phyloP scores from a whole-genome alignment of 2,113 vertebrate genomes.

The Phrynosoma blainvillii region DNA sequence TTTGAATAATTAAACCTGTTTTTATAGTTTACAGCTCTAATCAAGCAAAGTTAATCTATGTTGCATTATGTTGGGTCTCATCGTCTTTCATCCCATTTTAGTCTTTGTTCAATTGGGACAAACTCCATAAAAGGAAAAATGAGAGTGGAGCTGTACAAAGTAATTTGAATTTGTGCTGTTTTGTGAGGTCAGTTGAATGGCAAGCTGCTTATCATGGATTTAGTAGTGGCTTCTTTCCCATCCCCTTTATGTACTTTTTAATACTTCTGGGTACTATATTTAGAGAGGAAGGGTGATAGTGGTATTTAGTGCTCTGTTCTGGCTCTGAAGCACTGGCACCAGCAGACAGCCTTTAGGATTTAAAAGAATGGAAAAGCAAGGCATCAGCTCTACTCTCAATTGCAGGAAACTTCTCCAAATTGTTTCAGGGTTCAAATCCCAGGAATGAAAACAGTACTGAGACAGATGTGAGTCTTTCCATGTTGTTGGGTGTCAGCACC shows the following conservation, averaged over 20 bases:
- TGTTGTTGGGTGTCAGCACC: not conserved
- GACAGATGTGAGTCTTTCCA: too few species aligned
- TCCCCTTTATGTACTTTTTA: not conserved
- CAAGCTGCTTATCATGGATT: not conserved
- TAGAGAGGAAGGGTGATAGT: not conserved
- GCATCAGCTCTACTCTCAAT: not conserved
- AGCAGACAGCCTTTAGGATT: not conserved
- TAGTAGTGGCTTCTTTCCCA: not conserved
- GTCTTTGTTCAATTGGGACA: not conserved
- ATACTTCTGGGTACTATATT: not conserved
- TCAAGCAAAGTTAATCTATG: not conserved
- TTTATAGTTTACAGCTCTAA: not conserved
- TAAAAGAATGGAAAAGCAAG: not conserved
- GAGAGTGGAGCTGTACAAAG: not conserved
- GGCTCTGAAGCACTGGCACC: not conserved
- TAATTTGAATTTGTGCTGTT: too few species aligned
- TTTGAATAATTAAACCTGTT: not conserved
- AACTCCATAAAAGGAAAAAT: not conserved
- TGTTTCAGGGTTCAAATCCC: not conserved
- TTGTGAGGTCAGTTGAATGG: not conserved
- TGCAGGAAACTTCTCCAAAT: not conserved
- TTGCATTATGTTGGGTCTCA: not conserved
- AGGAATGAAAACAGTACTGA: not conserved
- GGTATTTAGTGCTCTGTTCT: not conserved
- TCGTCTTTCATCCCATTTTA: not conserved